phyloP scores from a whole-genome alignment of 2,113 vertebrate genomes.

The Malurus elegans region DNA sequence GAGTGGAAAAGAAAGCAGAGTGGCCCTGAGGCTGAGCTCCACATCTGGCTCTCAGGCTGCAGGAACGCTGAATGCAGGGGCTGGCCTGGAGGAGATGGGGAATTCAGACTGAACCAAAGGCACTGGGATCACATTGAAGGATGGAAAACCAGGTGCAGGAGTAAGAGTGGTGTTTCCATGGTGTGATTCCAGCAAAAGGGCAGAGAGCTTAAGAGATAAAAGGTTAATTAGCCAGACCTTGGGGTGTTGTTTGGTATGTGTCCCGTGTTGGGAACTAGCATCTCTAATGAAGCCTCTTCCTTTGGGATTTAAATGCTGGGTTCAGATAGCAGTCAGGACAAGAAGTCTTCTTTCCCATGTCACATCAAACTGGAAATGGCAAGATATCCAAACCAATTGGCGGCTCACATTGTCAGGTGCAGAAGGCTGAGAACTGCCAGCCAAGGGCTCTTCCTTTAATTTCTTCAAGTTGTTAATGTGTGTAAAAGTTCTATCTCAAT shows the following conservation, averaged over 20 bases:
- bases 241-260: not conserved
- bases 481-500: not conserved
- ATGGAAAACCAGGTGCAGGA: conserved; percentile 38
- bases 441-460: not conserved
- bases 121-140: not conserved
- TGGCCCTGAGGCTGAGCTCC: not conserved
- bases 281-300: not conserved
- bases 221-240: not conserved
- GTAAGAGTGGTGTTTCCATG: not conserved
- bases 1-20: not conserved
- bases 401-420: not conserved
- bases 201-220: conserved; percentile 7
- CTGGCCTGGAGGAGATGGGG: not conserved
- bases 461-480: not conserved
- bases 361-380: conserved; percentile 4
- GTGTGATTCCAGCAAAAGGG: not conserved
- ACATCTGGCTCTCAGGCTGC: conserved; percentile 14
- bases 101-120: not conserved
- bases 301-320: not conserved
- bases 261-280: not conserved
- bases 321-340: conserved; percentile 28
- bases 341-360: conserved; percentile 19
- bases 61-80: not conserved
- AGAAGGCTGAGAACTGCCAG: not conserved
- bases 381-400: not conserved